These are phyloP conservation scores for rabbit (Oryctolagus cuniculus) DNA, from an alignment of 2,113 vertebrate genomes.

Conservation along the genomic window mOryCun1.1 NC_091444.1:7231001-7231500, in stretches of 20 bases:
- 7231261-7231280: neutral
- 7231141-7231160: neutral
- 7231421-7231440: neutral
- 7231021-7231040: no score
- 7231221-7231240: neutral
- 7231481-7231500: neutral
- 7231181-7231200: neutral
- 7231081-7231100: no score
- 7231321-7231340: conserved; percentile 2
- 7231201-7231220: neutral
- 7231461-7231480: neutral
- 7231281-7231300: neutral
- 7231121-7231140: neutral
- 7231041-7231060: no score
- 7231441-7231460: neutral
- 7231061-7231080: no score
- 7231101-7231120: neutral
- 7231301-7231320: neutral
- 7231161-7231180: neutral
- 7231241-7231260: rapidly evolving
- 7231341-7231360: neutral
- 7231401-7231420: neutral
- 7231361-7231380: neutral
- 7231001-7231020: no score
- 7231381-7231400: neutral